phyloP scores from a whole-genome alignment of 2,888 invertebrate species.

The Eumerus sabulonum region DNA sequence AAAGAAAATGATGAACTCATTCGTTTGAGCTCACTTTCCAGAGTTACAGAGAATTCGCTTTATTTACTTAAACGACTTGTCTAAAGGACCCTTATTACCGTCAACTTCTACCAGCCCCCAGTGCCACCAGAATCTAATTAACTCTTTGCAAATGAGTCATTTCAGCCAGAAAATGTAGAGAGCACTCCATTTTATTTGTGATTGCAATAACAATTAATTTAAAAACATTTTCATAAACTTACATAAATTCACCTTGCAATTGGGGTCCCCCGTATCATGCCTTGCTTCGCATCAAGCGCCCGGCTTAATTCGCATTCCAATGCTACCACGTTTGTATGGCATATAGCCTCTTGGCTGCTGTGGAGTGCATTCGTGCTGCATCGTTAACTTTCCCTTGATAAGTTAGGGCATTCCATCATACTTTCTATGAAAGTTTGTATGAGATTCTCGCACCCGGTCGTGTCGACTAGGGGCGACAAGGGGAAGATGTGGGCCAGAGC shows the following conservation, averaged over 20 bases:
- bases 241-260: background rate
- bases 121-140: background rate
- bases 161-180: background rate
- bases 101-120: background rate
- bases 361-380: constrained; percentile 10
- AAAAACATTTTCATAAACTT: constrained; percentile 34
- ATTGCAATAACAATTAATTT: constrained; percentile 40
- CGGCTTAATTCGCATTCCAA: constrained; percentile 20
- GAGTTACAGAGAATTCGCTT: too few species aligned
- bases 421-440: constrained; percentile 46
- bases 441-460: constrained; percentile 2
- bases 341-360: background rate
- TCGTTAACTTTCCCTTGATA: constrained; percentile 50
- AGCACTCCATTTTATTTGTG: constrained; percentile 25
- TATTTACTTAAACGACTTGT: background rate
- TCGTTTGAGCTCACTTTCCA: too few species aligned
- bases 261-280: background rate
- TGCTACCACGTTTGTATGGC: constrained; percentile 49
- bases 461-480: background rate
- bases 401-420: constrained; percentile 64
- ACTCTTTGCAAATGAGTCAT: constrained; percentile 2
- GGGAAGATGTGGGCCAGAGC: background rate
- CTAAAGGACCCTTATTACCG: background rate
- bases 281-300: constrained; percentile 17
- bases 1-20: too few species aligned